Percentiles rank a stretch among this genome's conserved stretches.
Evolutionary conservation across 1,140 invertebrate species (phyloP).

Genomic region (Thalassaphorura encarpata): DNA sequence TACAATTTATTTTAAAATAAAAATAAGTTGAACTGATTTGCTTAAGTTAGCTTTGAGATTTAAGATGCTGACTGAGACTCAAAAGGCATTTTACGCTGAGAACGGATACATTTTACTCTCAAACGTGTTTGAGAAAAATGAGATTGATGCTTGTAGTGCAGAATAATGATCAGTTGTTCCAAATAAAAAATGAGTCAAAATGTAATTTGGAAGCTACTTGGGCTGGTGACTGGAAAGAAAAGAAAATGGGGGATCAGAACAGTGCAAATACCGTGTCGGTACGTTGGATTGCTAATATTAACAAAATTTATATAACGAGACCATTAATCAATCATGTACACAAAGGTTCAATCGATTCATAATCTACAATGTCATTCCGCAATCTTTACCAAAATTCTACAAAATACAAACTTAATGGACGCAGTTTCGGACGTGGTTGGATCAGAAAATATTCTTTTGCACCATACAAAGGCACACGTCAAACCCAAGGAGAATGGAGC

Average conservation of each 20-base stretch:
- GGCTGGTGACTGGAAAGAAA: conserved; percentile 37
- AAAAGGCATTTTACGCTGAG: conserved; percentile 42
- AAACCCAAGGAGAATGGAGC: conserved; percentile 53
- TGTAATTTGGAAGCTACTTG: conserved; percentile 42
- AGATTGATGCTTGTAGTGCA: conserved; percentile 41
- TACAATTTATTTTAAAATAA: too few species aligned
- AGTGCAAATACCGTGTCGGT: neutral
- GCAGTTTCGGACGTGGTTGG: conserved; percentile 48
- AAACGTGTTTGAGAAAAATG: conserved; percentile 38
- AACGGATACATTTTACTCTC: conserved; percentile 45
- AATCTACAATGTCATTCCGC: conserved; percentile 50
- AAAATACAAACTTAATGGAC: conserved; percentile 45
- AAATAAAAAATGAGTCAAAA: conserved; percentile 36
- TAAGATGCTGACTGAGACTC: too few species aligned
- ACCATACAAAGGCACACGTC: conserved; percentile 53
- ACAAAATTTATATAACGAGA: neutral
- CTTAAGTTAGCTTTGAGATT: too few species aligned
- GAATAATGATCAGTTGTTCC: conserved; percentile 43
- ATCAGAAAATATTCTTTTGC: conserved; percentile 47
- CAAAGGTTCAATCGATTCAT: conserved; percentile 45
- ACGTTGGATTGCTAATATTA: neutral
- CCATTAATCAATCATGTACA: neutral
- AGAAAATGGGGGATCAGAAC: neutral
- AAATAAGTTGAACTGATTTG: too few species aligned
- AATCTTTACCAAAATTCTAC: conserved; percentile 46